Base-by-base conservation (phyloP, 2,888 invertebrate genomes). In the Slavum lentiscoides region DNA sequence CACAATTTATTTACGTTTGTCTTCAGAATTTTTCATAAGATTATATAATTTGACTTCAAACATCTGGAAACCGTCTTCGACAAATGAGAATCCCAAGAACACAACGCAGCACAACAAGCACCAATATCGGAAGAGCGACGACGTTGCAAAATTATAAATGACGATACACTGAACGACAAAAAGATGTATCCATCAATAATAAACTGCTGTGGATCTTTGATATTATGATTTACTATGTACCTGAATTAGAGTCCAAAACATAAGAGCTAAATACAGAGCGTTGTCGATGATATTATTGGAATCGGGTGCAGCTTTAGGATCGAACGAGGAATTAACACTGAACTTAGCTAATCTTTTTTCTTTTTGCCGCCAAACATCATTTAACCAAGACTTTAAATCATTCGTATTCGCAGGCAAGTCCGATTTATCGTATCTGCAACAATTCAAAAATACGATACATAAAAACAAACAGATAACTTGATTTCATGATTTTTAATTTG, bases 361-460 rank as follows among this genome's bases (percentile, higher is more conserved):
- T 85, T 93, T 93, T 73, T 90, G 88, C 17, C 85, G 86, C 93
- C 93, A 93, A 43, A 90, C 88, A 58, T 90, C 88, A 83, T 90
- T 90, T 61, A 93, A 86, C 90, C 93, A 93, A 37, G 85, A 85
- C 83, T 89, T 89, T 15, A 92, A 87, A 53, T 86, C 88, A 0
- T 86, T 86, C 82, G 62, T 11, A 59, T 91, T 91, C 43, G 88
- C 88, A 0, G 93, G 92, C 49, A 93, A 86, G 77, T 89, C 87
- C 21, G 88, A 86, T 23, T 89, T 88, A 0, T 90, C 86, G 86
- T 92, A 91, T 84, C 92, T 92, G 85, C 62, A 58, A 75, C 15
- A 61, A 62, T 37, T 37, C 8, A 58, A 61, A 49, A 62, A 53
- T 64, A 64, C 37, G 43, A 70, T 13, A 43, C 1, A 43, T 67